These are phyloP conservation scores for Drosophila rubida DNA, from an alignment of 2,888 invertebrate genomes.

Conservation along the genomic window DNA sequence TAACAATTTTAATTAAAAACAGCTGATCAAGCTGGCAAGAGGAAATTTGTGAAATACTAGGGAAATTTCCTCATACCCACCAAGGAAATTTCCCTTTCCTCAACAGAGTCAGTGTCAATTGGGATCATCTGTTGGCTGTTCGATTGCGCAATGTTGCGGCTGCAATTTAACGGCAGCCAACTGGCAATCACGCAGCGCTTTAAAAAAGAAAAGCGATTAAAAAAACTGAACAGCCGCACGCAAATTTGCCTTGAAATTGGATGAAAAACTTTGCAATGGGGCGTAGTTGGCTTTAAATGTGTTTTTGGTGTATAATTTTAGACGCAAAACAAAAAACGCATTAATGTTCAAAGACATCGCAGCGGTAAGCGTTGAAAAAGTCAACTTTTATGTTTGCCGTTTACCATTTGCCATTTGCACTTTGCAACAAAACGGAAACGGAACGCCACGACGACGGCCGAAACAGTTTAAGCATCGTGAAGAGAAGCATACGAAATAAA, in stretches of 20 bases:
- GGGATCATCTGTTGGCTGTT: background rate
- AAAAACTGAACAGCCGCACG: slow-evolving; percentile 29
- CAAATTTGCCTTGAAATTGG: slow-evolving; percentile 63
- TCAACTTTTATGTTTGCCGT: slow-evolving; percentile 27
- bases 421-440: slow-evolving; percentile 71
- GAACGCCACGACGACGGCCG: slow-evolving; percentile 16
- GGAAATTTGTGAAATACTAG: no score
- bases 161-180: slow-evolving; percentile 21
- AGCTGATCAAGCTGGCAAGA: no score
- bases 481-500: slow-evolving; percentile 8
- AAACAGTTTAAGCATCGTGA: background rate
- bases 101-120: background rate
- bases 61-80: no score
- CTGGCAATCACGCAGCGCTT: slow-evolving; percentile 15
- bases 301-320: slow-evolving; percentile 42
- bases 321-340: slow-evolving; percentile 32
- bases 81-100: no score
- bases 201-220: slow-evolving; percentile 2
- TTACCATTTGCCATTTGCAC: slow-evolving; percentile 50
- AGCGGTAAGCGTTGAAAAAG: slow-evolving; percentile 17
- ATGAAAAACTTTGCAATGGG: slow-evolving; percentile 37
- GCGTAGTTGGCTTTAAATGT: slow-evolving; percentile 26
- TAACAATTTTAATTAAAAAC: no score
- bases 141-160: slow-evolving; percentile 21
- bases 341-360: slow-evolving; percentile 46